Conservation (phyloP, 2,113 vertebrate genomes). For the Gambusia affinis region DNA sequence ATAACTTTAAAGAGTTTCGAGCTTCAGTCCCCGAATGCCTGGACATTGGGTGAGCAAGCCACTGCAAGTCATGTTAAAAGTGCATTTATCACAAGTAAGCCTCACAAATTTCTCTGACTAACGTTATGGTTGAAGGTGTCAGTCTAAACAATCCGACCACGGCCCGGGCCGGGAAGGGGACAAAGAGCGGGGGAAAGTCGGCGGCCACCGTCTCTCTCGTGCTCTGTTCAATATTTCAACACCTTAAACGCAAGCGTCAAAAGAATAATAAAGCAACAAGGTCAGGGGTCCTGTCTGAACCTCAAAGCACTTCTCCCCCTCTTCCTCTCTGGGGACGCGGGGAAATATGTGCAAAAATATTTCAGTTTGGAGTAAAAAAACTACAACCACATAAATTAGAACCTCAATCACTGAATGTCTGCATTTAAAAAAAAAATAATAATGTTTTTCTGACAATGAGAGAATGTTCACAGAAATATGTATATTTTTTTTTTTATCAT, state of each 20-base stretch:
- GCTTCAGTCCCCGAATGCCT: conserved; percentile 15
- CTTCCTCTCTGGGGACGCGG: conserved; percentile 77
- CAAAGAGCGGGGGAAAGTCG: conserved; percentile 67
- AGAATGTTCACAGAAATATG: background rate
- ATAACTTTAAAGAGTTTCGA: conserved; percentile 4
- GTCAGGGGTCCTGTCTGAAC: conserved; percentile 84
- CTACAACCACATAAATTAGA: conserved; percentile 70
- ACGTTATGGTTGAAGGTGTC: conserved; percentile 84
- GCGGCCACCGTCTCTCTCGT: conserved; percentile 84
- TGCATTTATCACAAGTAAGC: conserved; percentile 79
- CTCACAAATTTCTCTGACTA: conserved; percentile 80
- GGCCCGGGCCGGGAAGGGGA: conserved; percentile 60
- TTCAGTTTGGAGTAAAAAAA: conserved; percentile 46
- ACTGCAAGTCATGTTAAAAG: conserved; percentile 69
- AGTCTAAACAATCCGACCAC: conserved; percentile 87
- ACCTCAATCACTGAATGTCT: conserved; percentile 28
- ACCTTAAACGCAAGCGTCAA: conserved; percentile 80
- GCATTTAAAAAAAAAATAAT: no score
- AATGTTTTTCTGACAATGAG: background rate
- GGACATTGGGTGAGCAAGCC: conserved; percentile 18
- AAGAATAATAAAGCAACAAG: conserved; percentile 86
- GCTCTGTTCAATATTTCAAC: conserved; percentile 88
- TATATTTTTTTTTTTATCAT: background rate
- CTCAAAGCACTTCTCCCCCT: conserved; percentile 81
- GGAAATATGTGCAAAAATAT: conserved; percentile 80